These are phyloP conservation scores for Eristalis intricaria DNA, from an alignment of 2,888 invertebrate genomes.

Conservation along the genomic window DNA sequence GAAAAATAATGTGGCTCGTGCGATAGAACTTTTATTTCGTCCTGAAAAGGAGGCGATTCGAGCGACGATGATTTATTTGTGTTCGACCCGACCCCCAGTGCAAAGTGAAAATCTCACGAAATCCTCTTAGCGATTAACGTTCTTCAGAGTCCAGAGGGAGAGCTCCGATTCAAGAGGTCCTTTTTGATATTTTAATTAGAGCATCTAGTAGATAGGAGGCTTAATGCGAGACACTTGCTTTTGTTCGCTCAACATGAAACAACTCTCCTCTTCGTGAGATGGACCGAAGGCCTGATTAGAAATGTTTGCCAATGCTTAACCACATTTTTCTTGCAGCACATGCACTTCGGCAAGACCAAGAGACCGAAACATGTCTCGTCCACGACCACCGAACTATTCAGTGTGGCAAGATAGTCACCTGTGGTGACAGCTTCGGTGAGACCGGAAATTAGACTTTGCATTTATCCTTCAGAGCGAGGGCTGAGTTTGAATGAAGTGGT, in stretches of 20 bases:
- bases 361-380: background rate
- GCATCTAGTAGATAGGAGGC: background rate
- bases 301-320: background rate
- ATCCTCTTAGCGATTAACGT: conserved; percentile 30
- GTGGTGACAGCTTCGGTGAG: conserved; percentile 43
- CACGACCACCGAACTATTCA: background rate
- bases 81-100: conserved; percentile 26
- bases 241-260: background rate
- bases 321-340: background rate
- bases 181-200: conserved; percentile 51
- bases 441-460: conserved; percentile 66
- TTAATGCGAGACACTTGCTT: background rate
- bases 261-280: background rate
- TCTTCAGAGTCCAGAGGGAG: background rate
- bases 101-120: conserved; percentile 33
- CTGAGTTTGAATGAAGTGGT: conserved; percentile 1
- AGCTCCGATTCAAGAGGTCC: conserved; percentile 15
- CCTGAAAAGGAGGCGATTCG: conserved; percentile 30
- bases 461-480: conserved; percentile 30
- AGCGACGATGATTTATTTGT: conserved; percentile 54
- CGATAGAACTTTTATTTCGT: conserved; percentile 55
- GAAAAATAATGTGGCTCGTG: conserved; percentile 60
- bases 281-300: conserved; percentile 7
- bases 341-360: background rate
- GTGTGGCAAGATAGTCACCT: background rate